Percentiles rank a stretch among this genome's conserved stretches.
phyloP scores from a whole-genome alignment of 2,888 invertebrate species.

The Merodon equestris region DNA sequence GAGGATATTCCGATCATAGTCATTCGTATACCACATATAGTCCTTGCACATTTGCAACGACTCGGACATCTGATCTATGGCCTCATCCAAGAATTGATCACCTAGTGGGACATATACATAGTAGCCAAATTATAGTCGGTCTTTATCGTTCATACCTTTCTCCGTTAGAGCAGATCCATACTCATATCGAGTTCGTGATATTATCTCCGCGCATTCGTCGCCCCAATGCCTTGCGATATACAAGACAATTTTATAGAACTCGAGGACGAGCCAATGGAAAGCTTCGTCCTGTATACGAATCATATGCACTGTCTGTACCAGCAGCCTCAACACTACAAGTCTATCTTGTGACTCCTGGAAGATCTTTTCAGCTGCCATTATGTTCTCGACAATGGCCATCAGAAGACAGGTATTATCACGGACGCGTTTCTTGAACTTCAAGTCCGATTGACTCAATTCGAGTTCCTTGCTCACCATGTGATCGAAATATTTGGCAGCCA shows the following conservation, averaged over 20 bases:
- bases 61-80: conserved; percentile 26
- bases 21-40: conserved; percentile 51
- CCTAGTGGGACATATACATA: not conserved
- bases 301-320: conserved; percentile 71
- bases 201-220: conserved; percentile 10
- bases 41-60: conserved; percentile 30
- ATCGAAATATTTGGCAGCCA: conserved; percentile 72
- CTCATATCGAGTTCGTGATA: conserved; percentile 38
- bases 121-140: too few relatives aligned
- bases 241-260: conserved; percentile 38
- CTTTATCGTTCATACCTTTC: conserved; percentile 22
- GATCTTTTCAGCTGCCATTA: conserved; percentile 72
- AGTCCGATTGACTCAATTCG: conserved; percentile 11
- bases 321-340: conserved; percentile 68
- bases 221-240: conserved; percentile 13
- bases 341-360: conserved; percentile 32
- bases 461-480: conserved; percentile 72
- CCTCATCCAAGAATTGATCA: conserved; percentile 29
- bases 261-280: conserved; percentile 48
- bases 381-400: conserved; percentile 71
- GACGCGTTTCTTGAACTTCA: conserved; percentile 46
- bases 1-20: conserved; percentile 35
- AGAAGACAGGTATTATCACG: conserved; percentile 69
- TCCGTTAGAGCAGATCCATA: conserved; percentile 39
- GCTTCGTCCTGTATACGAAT: conserved; percentile 42